These are phyloP conservation scores for Arctopsyche grandis DNA, from an alignment of 1,140 invertebrate genomes.

Conservation along the genomic window DNA sequence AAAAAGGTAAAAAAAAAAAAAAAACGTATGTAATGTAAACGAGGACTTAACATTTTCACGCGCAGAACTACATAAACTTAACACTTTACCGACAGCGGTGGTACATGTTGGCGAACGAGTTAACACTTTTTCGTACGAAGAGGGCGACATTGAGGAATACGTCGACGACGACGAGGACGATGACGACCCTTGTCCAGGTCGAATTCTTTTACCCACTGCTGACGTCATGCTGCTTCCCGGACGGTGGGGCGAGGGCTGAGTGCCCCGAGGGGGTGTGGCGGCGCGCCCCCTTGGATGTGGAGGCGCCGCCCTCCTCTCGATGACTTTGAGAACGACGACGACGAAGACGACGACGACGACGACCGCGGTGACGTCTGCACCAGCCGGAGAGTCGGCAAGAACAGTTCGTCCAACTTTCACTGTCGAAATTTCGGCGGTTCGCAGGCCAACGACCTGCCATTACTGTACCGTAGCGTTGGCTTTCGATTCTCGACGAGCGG, in stretches of 20 bases:
- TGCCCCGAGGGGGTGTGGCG: conserved; percentile 3
- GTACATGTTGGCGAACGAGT: too few relatives aligned
- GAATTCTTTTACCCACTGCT: conserved; percentile 37
- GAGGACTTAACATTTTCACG: too few relatives aligned
- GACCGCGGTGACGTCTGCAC: conserved; percentile 35
- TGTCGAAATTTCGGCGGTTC: conserved; percentile 36
- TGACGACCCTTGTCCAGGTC: neutral
- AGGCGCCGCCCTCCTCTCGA: neutral
- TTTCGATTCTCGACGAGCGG: neutral
- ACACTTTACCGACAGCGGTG: too few relatives aligned
- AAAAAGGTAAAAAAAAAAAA: too few relatives aligned
- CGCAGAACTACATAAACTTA: too few relatives aligned
- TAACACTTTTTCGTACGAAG: too few relatives aligned
- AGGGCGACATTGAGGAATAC: too few relatives aligned
- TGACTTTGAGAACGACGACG: neutral
- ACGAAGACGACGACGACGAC: conserved; percentile 26
- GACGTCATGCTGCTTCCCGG: conserved; percentile 39
- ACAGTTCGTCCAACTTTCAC: conserved; percentile 43
- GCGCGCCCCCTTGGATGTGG: neutral
- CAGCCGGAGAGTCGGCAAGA: conserved; percentile 35
- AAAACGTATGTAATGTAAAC: too few relatives aligned
- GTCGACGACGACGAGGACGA: too few relatives aligned
- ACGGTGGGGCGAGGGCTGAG: neutral
- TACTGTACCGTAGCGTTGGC: conserved; percentile 28
- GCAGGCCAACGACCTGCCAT: conserved; percentile 36